These are phyloP conservation scores for Phaetusa simplex DNA, from an alignment of 2,113 vertebrate genomes.

Conservation along the genomic window DNA sequence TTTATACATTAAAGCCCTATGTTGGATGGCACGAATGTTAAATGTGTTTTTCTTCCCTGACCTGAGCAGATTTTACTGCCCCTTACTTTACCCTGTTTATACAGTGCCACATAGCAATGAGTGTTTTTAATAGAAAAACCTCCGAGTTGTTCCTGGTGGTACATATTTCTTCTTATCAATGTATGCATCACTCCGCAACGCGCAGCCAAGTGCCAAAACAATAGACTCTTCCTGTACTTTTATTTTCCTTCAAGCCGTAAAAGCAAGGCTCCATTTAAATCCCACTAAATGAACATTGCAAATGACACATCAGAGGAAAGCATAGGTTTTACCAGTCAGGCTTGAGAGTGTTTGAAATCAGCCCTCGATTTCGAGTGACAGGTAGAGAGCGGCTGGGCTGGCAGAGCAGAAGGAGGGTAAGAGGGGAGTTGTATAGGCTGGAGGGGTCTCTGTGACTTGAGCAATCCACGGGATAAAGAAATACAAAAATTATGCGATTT, in stretches of 20 bases:
- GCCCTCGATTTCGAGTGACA: not conserved
- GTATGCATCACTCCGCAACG: not conserved
- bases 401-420: not conserved
- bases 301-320: conserved; percentile 1
- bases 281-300: not conserved
- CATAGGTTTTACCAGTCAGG: not conserved
- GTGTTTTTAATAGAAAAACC: not conserved
- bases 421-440: not conserved
- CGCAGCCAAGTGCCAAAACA: not conserved
- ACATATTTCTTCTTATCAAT: not conserved
- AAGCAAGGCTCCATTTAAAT: not conserved
- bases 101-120: not conserved
- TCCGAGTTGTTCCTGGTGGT: not conserved
- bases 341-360: not conserved
- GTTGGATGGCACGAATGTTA: not conserved
- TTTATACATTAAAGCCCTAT: not conserved
- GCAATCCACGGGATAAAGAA: not conserved
- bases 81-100: not conserved
- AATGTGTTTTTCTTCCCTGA: not conserved
- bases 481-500: not conserved
- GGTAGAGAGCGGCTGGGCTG: not conserved
- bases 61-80: not conserved
- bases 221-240: not conserved
- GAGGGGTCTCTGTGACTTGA: not conserved
- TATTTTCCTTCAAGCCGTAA: not conserved